Base-by-base conservation (phyloP, 2,888 invertebrate species). In the Eristalis pertinax region DNA sequence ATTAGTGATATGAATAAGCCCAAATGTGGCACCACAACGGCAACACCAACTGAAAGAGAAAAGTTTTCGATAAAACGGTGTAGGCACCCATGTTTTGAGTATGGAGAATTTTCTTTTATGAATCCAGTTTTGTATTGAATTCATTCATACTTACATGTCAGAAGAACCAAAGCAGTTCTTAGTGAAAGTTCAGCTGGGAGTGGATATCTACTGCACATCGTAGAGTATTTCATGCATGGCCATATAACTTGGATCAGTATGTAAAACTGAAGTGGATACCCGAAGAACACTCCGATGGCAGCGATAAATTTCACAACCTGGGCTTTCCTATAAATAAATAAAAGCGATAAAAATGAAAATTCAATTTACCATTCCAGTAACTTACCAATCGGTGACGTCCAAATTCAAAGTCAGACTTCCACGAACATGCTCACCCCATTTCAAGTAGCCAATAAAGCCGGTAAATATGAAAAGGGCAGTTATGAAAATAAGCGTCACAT, bases 261-360 rank as follows among this genome's bases (percentile, higher is more conserved):
- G 93, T 98, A 99, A 92, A 99, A 97, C 94, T 99, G 99, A n/a
- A 99, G 95, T 2, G 98, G 97, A 93, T 98, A 99, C 0, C 98
- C 96, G 90, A 99, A 95, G 90, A 98, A 95, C 88, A 99, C 97
- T 19, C 97, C 97, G 63, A 97, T 87, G 0, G 97, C 96, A 91
- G 99, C 98, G 86, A 97, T 94, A 7, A 96, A 92, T 92, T 97
- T 96, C 5, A 98, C 97, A 74, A 95, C 95, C 93, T 97, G 96
- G 69, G 97, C 97, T 88, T 97, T 92, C 87, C 97, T 98, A 93
- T 13, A 94, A 77, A n/a, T 5, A 65, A 70, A 56, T 15, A 56
- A n/a, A 24, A 15, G 8, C 13, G 13, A 60, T 19, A 26, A 0
- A 13, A 13, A 26, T 13, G 5, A 24, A 60, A 4, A 10, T 13